Evolutionary conservation across 2,113 vertebrate species (phyloP).

Genomic region (Fregata magnificens): DNA sequence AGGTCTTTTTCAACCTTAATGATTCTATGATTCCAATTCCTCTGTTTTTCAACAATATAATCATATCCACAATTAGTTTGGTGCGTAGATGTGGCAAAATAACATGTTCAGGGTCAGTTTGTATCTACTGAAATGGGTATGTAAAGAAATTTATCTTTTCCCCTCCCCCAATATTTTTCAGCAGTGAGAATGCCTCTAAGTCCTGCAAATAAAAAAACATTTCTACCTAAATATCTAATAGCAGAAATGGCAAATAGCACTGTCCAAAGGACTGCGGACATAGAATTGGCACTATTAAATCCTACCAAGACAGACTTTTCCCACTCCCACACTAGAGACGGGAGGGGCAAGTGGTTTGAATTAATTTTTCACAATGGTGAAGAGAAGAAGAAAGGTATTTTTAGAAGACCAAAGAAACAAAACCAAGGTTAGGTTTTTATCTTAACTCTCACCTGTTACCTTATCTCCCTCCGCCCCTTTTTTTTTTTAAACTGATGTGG

Average conservation of each 20-base stretch:
- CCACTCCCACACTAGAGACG: background rate
- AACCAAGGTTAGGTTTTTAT: background rate
- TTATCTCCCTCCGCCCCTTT: accelerated
- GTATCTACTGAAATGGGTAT: background rate
- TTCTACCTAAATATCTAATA: background rate
- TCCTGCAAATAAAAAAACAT: background rate
- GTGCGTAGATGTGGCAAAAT: background rate
- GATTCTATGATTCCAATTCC: too few relatives aligned
- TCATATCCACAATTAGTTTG: background rate
- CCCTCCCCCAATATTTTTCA: background rate
- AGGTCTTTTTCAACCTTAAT: too few relatives aligned
- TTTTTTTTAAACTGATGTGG: background rate
- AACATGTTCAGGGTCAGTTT: background rate
- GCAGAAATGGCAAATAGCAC: background rate
- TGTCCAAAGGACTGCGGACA: background rate
- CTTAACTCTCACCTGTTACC: background rate
- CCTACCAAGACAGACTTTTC: background rate
- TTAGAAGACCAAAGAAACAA: background rate
- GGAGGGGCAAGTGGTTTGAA: background rate
- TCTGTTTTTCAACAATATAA: background rate
- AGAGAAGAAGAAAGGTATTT: background rate
- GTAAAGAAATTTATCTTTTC: background rate
- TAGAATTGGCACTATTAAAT: background rate
- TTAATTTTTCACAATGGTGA: background rate
- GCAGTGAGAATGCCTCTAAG: background rate